These are phyloP conservation scores for Drosophila teissieri DNA, from an alignment of 1,140 invertebrate genomes.

Conservation along the genomic window DNA sequence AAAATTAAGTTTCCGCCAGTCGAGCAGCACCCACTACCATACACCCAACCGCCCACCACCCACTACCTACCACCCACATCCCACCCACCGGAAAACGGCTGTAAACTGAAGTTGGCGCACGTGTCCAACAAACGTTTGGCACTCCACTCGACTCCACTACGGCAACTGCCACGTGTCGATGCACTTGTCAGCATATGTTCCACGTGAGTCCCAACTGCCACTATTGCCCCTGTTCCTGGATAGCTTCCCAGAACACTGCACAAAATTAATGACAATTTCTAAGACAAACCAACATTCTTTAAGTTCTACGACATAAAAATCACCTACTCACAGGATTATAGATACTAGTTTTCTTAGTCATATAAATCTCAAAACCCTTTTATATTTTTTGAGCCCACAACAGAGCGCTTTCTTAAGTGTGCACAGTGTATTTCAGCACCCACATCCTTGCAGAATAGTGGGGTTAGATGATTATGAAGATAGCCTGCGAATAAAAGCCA, in stretches of 20 bases:
- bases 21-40: constrained; percentile 34
- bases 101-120: constrained; percentile 75
- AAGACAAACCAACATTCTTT: not conserved
- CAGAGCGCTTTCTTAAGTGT: not conserved
- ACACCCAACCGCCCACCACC: not conserved
- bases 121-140: constrained; percentile 74
- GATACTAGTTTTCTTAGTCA: no score
- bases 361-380: no score
- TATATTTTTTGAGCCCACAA: not conserved
- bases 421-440: not conserved
- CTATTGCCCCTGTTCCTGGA: constrained; percentile 32
- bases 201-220: constrained; percentile 60
- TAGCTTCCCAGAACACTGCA: constrained; percentile 10
- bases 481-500: constrained; percentile 64
- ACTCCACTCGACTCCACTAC: constrained; percentile 21
- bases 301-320: no score
- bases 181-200: constrained; percentile 79
- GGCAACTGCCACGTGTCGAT: constrained; percentile 41
- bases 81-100: constrained; percentile 30
- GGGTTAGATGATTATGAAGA: constrained; percentile 59
- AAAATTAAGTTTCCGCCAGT: constrained; percentile 73
- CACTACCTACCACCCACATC: not conserved
- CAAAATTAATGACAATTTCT: not conserved
- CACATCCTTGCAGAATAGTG: constrained; percentile 1
- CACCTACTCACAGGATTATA: no score